Evolutionary conservation across 2,888 invertebrate species (phyloP), one percentile per base, ranked within the genome.

Genomic region (Dioctria linearis): DNA sequence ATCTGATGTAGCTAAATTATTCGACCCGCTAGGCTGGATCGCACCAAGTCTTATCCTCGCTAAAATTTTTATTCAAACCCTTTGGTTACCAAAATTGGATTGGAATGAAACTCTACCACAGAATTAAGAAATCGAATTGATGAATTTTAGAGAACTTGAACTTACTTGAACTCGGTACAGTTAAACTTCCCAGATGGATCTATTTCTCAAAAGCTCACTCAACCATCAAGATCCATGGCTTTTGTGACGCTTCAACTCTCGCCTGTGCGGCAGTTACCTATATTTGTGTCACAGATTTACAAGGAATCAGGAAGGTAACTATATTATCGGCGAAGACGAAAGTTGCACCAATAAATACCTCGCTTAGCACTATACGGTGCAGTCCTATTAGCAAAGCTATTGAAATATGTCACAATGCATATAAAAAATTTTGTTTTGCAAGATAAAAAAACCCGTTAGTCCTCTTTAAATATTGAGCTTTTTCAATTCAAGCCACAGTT

Each of bases 11-110:
- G 9, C 59, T 5, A 8, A n/a, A n/a, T 13, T 59, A 13, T 59
- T 59, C 37, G 71, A 83, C 42, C 82, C 82, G 2, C 39, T 79
- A 9, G 83, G 82, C 2, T 79, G 63, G 65, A 9, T 83, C 5
- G 25, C 57, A 11, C 82, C 82, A 3, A 9, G 75, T 3, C 46
- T 78, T 0, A 57, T 82, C 11, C n/a, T 42, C 4, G 76, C 57
- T 0, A 82, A 80, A 65, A 80, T 83, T 9, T 9, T 82, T 4
- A 76, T 83, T 25, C 79, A 82, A 11, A 57, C 79, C 4, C 40
- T 81, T 9, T 82, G 80, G 82, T 13, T 40, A 40, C 13, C n/a
- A 5, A 49, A 65, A 39, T 3, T 9, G 39, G 65, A 76, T 40
- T 82, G 82, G 81, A 81, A 82, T 54, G 78, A 78, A 5, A 8